These are phyloP conservation scores for Sarcophaga subvicina DNA, from an alignment of 2,888 invertebrate species.

Conservation along the genomic window DNA sequence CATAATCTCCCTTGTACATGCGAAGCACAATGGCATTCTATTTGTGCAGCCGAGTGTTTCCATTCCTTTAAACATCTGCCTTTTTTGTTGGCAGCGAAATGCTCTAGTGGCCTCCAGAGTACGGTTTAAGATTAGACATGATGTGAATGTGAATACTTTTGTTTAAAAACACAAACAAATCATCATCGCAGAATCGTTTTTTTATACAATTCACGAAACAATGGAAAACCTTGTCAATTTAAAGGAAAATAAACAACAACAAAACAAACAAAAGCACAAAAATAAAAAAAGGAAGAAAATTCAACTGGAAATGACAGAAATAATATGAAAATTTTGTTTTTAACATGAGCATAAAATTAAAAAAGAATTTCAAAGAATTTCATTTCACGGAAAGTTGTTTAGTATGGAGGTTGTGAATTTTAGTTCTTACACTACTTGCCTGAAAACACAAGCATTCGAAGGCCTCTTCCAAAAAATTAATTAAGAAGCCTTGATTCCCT, in stretches of 20 bases:
- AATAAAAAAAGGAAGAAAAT: slow-evolving; percentile 19
- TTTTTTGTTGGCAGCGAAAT: slow-evolving; percentile 19
- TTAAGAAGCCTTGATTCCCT: too few relatives aligned
- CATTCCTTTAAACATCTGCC: not conserved
- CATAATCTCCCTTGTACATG: too few relatives aligned
- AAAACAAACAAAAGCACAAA: not conserved
- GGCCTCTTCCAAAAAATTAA: too few relatives aligned
- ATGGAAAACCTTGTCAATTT: slow-evolving; percentile 35
- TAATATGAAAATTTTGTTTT: not conserved
- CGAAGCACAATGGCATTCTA: not conserved
- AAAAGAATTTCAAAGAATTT: not conserved
- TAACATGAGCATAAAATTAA: not conserved
- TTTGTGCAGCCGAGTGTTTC: not conserved
- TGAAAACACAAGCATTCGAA: too few relatives aligned
- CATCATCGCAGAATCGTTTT: not conserved
- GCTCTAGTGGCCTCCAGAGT: slow-evolving; percentile 2
- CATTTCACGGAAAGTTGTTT: too few relatives aligned
- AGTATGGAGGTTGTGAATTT: too few relatives aligned
- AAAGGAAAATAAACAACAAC: slow-evolving; percentile 2
- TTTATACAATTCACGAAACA: slow-evolving; percentile 5
- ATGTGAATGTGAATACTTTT: slow-evolving; percentile 28
- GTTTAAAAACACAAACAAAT: not conserved
- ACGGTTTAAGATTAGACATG: slow-evolving; percentile 45
- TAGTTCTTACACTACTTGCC: too few relatives aligned
- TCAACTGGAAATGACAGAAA: slow-evolving; percentile 8